phyloP scores from a whole-genome alignment of 2,797 vertebrate genomes.

The Tragopan temminckii region DNA sequence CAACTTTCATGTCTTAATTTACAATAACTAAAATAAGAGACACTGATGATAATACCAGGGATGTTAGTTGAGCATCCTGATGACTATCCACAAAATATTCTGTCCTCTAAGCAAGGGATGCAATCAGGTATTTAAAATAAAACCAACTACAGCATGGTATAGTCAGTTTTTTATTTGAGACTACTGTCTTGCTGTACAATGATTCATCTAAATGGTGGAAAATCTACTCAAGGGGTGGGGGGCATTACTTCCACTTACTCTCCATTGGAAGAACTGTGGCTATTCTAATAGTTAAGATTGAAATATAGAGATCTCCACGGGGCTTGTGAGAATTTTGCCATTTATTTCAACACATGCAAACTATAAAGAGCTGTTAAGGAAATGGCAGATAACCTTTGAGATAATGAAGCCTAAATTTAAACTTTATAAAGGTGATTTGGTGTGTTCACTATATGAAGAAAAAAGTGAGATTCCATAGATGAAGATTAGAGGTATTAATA shows the following conservation, averaged over 20 bases:
- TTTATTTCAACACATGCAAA: conserved; percentile 14
- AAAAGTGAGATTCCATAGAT: not conserved
- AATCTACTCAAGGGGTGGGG: not conserved
- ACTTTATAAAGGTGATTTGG: not conserved
- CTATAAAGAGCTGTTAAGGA: not conserved
- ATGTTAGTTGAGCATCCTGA: not conserved
- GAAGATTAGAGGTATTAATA: not conserved
- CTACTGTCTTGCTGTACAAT: not conserved
- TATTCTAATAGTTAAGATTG: not conserved
- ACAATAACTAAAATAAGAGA: not conserved
- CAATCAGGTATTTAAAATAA: not conserved
- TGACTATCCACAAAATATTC: not conserved
- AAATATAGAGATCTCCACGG: not conserved
- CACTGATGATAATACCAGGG: not conserved
- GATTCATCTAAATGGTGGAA: not conserved
- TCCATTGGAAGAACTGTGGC: not conserved
- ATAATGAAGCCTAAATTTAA: conserved; percentile 3
- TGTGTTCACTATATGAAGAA: not conserved
- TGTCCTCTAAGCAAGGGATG: not conserved
- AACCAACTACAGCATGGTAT: not conserved
- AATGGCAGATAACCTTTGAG: not conserved
- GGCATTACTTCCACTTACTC: not conserved
- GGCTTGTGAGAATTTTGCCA: not conserved
- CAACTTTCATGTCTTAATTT: not conserved
- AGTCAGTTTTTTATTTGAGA: not conserved